A percentile compares a stretch with the other conserved stretches of the same genome.
Evolutionary conservation across 2,113 vertebrate species (phyloP).

Genomic region (Lutjanus erythropterus): DNA sequence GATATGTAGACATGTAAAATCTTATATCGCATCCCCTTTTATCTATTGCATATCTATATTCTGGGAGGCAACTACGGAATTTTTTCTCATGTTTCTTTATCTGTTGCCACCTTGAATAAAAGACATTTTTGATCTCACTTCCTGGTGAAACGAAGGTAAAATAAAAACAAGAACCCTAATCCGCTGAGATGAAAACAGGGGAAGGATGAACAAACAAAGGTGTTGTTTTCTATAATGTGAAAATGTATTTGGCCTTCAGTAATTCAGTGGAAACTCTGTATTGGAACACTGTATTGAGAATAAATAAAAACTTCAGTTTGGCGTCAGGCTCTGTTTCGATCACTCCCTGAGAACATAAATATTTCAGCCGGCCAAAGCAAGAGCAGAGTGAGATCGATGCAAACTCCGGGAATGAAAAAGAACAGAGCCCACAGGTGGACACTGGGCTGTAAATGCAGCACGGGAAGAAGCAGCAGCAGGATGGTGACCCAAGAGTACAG

Average conservation of each 20-base stretch:
- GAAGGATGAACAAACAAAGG: neutral
- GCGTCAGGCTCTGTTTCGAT: slow-evolving; percentile 12
- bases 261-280: slow-evolving; percentile 2
- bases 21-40: no score
- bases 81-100: no score
- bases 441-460: slow-evolving; percentile 8
- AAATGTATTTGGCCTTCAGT: neutral
- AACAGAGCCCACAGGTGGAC: slow-evolving; percentile 12
- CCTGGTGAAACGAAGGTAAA: no score
- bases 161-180: no score
- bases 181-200: neutral
- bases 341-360: slow-evolving; percentile 20
- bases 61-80: no score
- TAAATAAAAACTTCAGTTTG: neutral
- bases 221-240: neutral
- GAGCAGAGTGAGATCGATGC: slow-evolving; percentile 20
- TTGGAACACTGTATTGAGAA: slow-evolving; percentile 6
- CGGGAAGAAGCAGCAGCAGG: neutral
- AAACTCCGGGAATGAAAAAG: neutral
- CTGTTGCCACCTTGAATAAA: no score
- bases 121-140: no score
- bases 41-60: no score
- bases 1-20: no score
- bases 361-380: slow-evolving; percentile 33
- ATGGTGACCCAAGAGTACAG: neutral